phyloP scores from a whole-genome alignment of 2,113 vertebrate genomes.

The Macaca nemestrina region DNA sequence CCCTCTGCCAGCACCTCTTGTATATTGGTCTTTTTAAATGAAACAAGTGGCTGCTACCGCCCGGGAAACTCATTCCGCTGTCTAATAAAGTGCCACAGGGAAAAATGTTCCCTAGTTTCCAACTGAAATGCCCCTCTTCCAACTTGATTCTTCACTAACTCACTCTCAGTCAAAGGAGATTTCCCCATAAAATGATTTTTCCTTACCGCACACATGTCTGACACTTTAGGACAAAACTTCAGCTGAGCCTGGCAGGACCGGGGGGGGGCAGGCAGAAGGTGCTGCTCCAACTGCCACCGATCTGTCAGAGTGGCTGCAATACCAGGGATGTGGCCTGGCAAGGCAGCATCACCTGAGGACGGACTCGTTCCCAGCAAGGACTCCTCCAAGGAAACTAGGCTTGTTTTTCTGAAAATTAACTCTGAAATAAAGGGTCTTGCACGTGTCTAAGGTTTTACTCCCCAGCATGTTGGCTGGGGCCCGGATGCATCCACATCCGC shows the following conservation, averaged over 20 bases:
- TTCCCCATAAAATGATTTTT: neutral
- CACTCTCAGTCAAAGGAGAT: neutral
- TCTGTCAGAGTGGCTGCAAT: neutral
- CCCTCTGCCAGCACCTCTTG: neutral
- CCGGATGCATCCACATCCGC: accelerated
- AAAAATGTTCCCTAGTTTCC: neutral
- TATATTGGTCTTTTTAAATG: neutral
- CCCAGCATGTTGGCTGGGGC: accelerated
- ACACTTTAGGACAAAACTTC: too few species aligned
- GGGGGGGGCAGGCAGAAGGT: neutral
- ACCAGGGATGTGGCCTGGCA: accelerated
- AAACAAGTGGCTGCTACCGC: neutral
- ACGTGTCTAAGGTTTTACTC: too few species aligned
- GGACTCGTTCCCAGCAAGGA: accelerated
- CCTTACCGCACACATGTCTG: accelerated
- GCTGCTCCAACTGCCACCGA: neutral
- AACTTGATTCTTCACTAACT: neutral
- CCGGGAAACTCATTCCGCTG: neutral
- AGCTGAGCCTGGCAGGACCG: accelerated
- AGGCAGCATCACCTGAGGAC: accelerated
- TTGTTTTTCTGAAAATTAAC: neutral
- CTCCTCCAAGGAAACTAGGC: too few species aligned
- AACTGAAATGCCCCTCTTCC: neutral
- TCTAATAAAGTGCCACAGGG: neutral
- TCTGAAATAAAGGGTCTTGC: neutral